Base-by-base conservation (phyloP, 2,888 invertebrate genomes). In the Hesperia comma region DNA sequence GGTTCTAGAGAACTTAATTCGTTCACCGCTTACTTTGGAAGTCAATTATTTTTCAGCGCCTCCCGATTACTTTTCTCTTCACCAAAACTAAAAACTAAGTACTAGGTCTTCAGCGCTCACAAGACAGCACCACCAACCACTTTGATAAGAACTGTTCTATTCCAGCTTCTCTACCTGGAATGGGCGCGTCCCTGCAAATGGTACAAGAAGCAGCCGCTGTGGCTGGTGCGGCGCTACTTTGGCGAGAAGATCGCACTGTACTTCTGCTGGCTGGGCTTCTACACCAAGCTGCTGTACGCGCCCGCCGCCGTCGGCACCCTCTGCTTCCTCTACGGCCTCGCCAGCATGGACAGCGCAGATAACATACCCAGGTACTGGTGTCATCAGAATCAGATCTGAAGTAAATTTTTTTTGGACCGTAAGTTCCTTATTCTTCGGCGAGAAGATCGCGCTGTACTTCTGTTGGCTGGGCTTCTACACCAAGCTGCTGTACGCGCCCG, bases 391-490 rank as follows among this genome's bases (percentile, higher is more conserved):
- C n/a, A n/a, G n/a, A n/a, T n/a, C n/a, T n/a, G n/a, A n/a, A n/a
- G n/a, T n/a, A n/a, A n/a, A n/a, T n/a, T n/a, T n/a, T n/a, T n/a
- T n/a, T n/a, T n/a, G n/a, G n/a, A n/a, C n/a, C n/a, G n/a, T n/a
- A n/a, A n/a, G n/a, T n/a, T n/a, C n/a, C n/a, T n/a, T n/a, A n/a
- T n/a, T n/a, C 84, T 98, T 98, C 79, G 98, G 98, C 0, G 98
- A 98, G 80, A 98, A 98, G 85, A 97, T 98, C 26, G 98, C 95
- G 0, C 86, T 98, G 0, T 98, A 98, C 80, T 98, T 98, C 87
- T 97, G 97, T 70, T 98, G 98, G 98, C 90, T 98, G 41, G 98
- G 98, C 0, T 98, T 98, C 86, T 98, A 98, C 80, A 98, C 98
- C 0, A 95, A 96, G 81, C 97, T 97, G 95, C 86, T 98, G 15